These are phyloP conservation scores for Alviniconcha marisindica DNA, from an alignment of 1,140 invertebrate species.

Conservation along the genomic window DNA sequence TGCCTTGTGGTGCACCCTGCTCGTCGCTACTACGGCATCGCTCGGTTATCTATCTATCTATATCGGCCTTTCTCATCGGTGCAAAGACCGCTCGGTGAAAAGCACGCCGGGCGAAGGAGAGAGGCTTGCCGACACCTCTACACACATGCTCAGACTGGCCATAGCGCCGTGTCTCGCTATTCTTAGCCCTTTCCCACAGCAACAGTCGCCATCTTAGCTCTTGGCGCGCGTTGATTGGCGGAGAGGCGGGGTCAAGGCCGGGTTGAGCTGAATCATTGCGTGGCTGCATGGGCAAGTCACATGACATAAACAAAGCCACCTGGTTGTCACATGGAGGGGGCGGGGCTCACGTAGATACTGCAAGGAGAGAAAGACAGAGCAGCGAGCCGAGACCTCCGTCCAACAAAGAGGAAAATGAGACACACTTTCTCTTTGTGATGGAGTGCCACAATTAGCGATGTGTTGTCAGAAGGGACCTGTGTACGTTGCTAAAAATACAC, in stretches of 20 bases:
- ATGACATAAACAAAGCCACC: conserved; percentile 57
- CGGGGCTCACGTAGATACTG: background rate
- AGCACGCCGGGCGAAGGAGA: background rate
- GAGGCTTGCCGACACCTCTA: background rate
- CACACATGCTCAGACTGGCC: conserved; percentile 37
- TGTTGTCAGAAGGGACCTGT: background rate
- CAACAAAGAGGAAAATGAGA: conserved; percentile 9
- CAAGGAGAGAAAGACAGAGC: background rate
- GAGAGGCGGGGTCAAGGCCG: conserved; percentile 40
- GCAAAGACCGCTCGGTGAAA: conserved; percentile 7
- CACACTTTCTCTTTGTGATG: background rate
- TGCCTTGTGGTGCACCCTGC: too few relatives aligned
- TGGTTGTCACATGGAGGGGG: conserved; percentile 50
- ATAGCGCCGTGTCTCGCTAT: conserved; percentile 42
- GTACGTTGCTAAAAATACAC: conserved; percentile 1
- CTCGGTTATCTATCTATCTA: conserved; percentile 7
- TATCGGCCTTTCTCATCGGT: background rate
- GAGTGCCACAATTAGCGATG: background rate
- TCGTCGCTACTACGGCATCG: too few relatives aligned
- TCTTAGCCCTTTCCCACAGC: conserved; percentile 53
- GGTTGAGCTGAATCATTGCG: conserved; percentile 50
- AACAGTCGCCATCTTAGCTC: conserved; percentile 49
- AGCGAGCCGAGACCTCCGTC: background rate
- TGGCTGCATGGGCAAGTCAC: conserved; percentile 48
- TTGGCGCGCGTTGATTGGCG: conserved; percentile 46